A percentile compares a stretch with the other conserved stretches of the same genome.
phyloP scores from a whole-genome alignment of 92 coral and sea anemone genomes.

The Bergia puertoricense region DNA sequence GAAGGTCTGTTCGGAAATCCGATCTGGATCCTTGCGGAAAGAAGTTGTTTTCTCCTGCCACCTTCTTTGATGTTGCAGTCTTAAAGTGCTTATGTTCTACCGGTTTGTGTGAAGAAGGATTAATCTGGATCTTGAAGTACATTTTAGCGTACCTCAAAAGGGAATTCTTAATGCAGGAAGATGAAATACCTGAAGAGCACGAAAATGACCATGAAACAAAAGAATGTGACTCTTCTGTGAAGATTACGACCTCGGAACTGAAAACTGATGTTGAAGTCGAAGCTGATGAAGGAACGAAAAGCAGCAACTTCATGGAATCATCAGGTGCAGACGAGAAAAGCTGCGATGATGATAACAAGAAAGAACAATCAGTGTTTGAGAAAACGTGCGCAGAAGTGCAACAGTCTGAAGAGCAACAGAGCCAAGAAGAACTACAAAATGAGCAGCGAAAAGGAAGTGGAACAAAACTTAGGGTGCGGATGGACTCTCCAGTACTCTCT shows the following conservation, averaged over 20 bases:
- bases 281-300: not conserved
- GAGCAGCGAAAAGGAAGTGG: conserved; percentile 17
- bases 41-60: conserved; percentile 59
- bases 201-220: conserved; percentile 15
- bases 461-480: conserved; percentile 27
- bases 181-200: not conserved
- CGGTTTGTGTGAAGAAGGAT: conserved; percentile 95
- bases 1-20: conserved; percentile 41
- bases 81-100: conserved; percentile 84
- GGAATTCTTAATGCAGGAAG: conserved; percentile 70
- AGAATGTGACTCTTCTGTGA: not conserved
- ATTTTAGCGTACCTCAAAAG: conserved; percentile 76
- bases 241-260: not conserved
- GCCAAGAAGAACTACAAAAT: not conserved
- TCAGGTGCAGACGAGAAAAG: not conserved
- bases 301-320: not conserved
- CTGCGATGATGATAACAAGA: not conserved
- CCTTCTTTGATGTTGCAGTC: conserved; percentile 95
- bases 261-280: not conserved
- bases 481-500: conserved; percentile 38
- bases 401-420: not conserved
- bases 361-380: not conserved
- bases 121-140: conserved; percentile 88
- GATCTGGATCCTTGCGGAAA: conserved; percentile 41
- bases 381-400: not conserved